phyloP scores from a whole-genome alignment of 2,113 vertebrate species.

The Anguilla rostrata region DNA sequence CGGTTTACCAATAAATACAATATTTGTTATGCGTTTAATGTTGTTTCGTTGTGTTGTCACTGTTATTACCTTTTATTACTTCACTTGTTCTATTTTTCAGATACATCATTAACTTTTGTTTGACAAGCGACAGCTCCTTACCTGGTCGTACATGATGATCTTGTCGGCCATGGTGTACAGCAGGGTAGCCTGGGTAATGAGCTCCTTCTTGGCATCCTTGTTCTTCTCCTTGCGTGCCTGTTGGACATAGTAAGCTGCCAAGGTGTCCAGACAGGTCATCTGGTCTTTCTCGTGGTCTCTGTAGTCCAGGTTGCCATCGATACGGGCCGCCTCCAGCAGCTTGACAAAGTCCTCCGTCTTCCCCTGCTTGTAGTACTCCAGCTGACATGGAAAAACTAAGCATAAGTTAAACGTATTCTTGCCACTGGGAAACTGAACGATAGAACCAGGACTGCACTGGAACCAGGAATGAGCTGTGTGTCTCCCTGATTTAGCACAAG shows the following conservation, averaged over 20 bases:
- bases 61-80: too few relatives aligned
- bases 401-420: background rate
- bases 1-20: background rate
- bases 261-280: constrained; percentile 96
- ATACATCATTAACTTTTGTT: background rate
- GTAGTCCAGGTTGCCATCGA: constrained; percentile 97
- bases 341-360: constrained; percentile 99
- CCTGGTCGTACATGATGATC: constrained; percentile 99
- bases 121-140: constrained; percentile 51
- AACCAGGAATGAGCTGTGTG: too few relatives aligned
- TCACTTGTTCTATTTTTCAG: too few relatives aligned
- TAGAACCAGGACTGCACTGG: too few relatives aligned
- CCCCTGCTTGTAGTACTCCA: constrained; percentile 99
- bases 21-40: background rate
- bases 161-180: constrained; percentile 99
- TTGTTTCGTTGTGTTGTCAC: too few relatives aligned
- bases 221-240: constrained; percentile 98
- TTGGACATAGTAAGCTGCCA: constrained; percentile 97
- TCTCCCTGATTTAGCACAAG: too few relatives aligned
- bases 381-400: constrained; percentile 60
- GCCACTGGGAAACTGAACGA: background rate
- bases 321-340: constrained; percentile 93
- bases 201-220: constrained; percentile 98
- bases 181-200: constrained; percentile 96
- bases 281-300: constrained; percentile 98